Conservation (phyloP, 2,113 vertebrate species). For the Taurulus bubalis region DNA sequence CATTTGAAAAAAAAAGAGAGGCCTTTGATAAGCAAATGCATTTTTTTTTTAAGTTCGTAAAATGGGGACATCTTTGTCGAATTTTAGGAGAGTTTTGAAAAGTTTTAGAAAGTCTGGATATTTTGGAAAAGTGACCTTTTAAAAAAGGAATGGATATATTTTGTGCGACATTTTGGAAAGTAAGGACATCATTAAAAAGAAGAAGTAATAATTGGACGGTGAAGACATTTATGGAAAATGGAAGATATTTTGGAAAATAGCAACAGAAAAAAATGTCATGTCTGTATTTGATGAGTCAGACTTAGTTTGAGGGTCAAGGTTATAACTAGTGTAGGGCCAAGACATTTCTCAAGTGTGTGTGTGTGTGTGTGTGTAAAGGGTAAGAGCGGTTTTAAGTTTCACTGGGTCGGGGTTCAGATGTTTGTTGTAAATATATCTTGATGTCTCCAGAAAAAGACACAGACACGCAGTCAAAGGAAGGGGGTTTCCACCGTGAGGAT, state of each 20-base stretch:
- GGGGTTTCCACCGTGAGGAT: background rate
- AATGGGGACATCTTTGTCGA: too few species aligned
- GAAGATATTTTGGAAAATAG: too few species aligned
- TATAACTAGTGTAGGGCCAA: background rate
- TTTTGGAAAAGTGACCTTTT: background rate
- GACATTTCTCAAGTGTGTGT: background rate
- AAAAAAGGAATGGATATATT: background rate
- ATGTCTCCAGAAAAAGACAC: conserved; percentile 39
- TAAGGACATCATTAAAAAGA: background rate
- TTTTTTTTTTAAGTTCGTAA: too few species aligned
- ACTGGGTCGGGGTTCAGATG: conserved; percentile 36
- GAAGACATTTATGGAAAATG: background rate
- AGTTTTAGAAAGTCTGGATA: background rate
- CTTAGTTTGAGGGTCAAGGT: background rate
- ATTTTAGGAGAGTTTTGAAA: too few species aligned
- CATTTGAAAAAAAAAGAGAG: background rate
- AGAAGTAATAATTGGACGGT: background rate
- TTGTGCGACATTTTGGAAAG: background rate
- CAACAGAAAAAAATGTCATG: background rate
- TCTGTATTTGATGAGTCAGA: background rate
- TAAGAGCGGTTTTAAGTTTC: conserved; percentile 18
- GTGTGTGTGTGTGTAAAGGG: conserved; percentile 15
- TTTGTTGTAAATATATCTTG: conserved; percentile 54
- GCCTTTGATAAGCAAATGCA: background rate
- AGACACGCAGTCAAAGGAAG: background rate